phyloP scores from a whole-genome alignment of 2,888 invertebrate species.

The Carcina quercana region DNA sequence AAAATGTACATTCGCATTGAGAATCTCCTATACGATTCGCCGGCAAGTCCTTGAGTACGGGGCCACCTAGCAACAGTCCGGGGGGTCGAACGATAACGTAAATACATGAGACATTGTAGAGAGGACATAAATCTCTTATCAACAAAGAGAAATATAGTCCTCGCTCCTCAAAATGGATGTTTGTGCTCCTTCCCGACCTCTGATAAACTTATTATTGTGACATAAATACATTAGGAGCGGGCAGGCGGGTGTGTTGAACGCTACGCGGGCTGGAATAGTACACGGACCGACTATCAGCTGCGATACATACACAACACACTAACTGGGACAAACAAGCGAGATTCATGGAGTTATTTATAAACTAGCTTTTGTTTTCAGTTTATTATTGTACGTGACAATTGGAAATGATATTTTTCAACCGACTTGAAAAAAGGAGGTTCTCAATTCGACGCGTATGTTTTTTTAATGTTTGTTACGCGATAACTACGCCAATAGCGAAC shows the following conservation, averaged over 20 bases:
- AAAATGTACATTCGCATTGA: neutral
- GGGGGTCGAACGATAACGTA: slow-evolving; percentile 18
- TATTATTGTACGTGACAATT: no score
- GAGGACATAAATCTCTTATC: slow-evolving; percentile 48
- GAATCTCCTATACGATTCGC: no score
- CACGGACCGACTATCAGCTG: slow-evolving; percentile 22
- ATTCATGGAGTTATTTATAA: neutral
- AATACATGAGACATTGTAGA: no score
- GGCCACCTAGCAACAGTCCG: slow-evolving; percentile 3
- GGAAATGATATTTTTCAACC: no score
- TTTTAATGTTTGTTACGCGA: no score
- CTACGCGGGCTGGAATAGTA: slow-evolving; percentile 53
- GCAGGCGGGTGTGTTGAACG: slow-evolving; percentile 19
- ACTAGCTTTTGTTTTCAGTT: no score
- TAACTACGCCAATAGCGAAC: no score
- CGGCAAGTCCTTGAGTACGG: no score
- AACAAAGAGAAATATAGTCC: slow-evolving; percentile 31
- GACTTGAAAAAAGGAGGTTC: no score
- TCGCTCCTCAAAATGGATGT: slow-evolving; percentile 36
- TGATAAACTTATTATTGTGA: slow-evolving; percentile 68
- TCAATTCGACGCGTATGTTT: no score
- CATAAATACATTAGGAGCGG: slow-evolving; percentile 48
- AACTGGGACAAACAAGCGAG: slow-evolving; percentile 17
- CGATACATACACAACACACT: slow-evolving; percentile 12
- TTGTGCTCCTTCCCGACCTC: slow-evolving; percentile 49